phyloP scores from a whole-genome alignment of 2,797 vertebrate species.

The Diplodus sargus region DNA sequence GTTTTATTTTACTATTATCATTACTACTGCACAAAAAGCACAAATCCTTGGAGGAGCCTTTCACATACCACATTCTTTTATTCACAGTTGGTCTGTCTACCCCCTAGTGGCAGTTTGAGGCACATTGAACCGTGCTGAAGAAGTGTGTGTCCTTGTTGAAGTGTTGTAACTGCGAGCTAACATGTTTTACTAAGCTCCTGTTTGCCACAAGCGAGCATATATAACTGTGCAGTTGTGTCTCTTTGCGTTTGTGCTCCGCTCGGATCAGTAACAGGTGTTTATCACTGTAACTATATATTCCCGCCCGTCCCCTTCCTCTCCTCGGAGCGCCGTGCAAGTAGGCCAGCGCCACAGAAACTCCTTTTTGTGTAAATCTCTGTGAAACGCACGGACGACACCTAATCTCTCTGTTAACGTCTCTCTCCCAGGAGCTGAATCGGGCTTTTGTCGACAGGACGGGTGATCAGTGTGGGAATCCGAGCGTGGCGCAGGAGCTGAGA shows the following conservation, averaged over 20 bases:
- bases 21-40: background rate
- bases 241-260: conserved; percentile 29
- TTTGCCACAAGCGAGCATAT: conserved; percentile 7
- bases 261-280: conserved; percentile 48
- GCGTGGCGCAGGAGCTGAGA: conserved; percentile 72
- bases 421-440: conserved; percentile 77
- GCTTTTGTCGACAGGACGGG: conserved; percentile 73
- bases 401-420: conserved; percentile 70
- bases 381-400: conserved; percentile 57
- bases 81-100: background rate
- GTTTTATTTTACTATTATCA: background rate
- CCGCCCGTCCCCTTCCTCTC: conserved; percentile 16
- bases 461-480: conserved; percentile 82
- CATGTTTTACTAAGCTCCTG: background rate
- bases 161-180: conserved; percentile 5
- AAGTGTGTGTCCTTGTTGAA: conserved; percentile 9
- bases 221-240: conserved; percentile 48
- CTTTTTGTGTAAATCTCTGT: conserved; percentile 44
- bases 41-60: background rate
- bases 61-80: background rate
- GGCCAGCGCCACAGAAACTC: conserved; percentile 51
- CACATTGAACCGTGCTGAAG: background rate
- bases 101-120: conserved; percentile 24
- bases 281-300: conserved; percentile 59
- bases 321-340: conserved; percentile 39